Conservation (phyloP, 35 echinoderm and acorn worm genomes). For the Apostichopus californicus region DNA sequence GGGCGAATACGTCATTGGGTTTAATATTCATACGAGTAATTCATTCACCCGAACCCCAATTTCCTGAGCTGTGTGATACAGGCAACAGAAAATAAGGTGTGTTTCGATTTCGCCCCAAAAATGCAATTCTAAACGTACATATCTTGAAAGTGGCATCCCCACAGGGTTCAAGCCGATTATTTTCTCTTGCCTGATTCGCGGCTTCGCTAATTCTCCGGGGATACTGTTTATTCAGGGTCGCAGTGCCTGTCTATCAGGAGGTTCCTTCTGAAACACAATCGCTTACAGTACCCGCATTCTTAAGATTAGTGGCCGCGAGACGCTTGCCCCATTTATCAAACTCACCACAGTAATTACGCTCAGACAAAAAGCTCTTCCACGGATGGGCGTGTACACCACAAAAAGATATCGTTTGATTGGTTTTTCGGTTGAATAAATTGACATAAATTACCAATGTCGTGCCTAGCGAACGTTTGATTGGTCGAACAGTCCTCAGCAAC, state of each 20-base stretch:
- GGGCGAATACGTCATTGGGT: constrained; percentile 26
- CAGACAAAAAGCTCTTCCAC: constrained; percentile 49
- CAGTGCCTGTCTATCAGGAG: constrained; percentile 52
- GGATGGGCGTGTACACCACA: constrained; percentile 39
- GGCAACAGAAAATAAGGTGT: constrained; percentile 43
- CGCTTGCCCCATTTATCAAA: constrained; percentile 66
- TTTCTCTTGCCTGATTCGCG: constrained; percentile 59
- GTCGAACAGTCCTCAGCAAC: constrained; percentile 32
- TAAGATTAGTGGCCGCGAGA: constrained; percentile 64
- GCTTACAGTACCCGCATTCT: constrained; percentile 63
- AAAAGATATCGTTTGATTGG: constrained; percentile 14
- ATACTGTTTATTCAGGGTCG: constrained; percentile 68
- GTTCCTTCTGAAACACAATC: constrained; percentile 51
- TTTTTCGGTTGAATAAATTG: constrained; percentile 20
- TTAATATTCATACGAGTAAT: constrained; percentile 52
- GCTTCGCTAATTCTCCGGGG: constrained; percentile 63
- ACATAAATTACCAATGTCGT: constrained; percentile 53
- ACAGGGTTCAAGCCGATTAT: constrained; percentile 60
- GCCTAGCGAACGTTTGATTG: constrained; percentile 39
- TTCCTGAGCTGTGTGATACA: constrained; percentile 5
- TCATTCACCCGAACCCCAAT: constrained; percentile 24
- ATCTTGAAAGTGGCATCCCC: constrained; percentile 56
- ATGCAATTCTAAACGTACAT: constrained; percentile 54
- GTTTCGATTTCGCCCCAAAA: constrained; percentile 55
- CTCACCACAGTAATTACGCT: constrained; percentile 60